Percentiles rank a stretch among this genome's conserved stretches.
phyloP scores from a whole-genome alignment of 2,888 invertebrate species.

The Eupithecia insigniata region DNA sequence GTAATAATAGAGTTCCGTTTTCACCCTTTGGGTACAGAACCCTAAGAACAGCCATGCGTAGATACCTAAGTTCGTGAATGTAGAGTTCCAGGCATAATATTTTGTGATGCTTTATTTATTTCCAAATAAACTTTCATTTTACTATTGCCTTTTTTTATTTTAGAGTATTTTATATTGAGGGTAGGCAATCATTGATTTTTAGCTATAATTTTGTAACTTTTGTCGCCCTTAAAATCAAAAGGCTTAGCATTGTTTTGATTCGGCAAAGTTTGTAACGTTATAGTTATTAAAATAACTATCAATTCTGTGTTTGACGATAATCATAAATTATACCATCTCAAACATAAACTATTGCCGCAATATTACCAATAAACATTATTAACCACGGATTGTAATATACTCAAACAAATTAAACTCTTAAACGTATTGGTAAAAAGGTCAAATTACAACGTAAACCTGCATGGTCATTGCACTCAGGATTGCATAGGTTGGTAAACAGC shows the following conservation, averaged over 20 bases:
- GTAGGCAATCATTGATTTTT: no score
- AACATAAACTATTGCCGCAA: neutral
- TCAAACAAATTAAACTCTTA: neutral
- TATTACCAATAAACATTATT: neutral
- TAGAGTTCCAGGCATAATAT: neutral
- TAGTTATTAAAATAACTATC: neutral
- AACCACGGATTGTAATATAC: neutral
- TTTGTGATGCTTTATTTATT: neutral
- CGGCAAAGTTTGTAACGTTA: neutral
- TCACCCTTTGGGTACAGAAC: neutral
- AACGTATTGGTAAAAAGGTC: constrained; percentile 7
- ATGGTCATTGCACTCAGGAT: constrained; percentile 45
- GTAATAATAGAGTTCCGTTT: neutral
- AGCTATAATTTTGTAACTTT: no score
- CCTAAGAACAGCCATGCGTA: neutral
- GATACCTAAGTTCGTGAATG: neutral
- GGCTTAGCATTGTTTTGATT: neutral
- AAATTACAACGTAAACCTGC: constrained; percentile 23
- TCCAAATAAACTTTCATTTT: neutral
- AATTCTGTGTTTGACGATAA: neutral
- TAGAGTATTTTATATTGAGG: no score
- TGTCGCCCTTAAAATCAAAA: neutral
- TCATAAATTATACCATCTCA: neutral
- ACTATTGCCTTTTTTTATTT: no score
- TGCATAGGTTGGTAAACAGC: constrained; percentile 62